phyloP scores from a whole-genome alignment of 30 jellyfish, hydroid and myxozoan species.

The Hydra vulgaris region DNA sequence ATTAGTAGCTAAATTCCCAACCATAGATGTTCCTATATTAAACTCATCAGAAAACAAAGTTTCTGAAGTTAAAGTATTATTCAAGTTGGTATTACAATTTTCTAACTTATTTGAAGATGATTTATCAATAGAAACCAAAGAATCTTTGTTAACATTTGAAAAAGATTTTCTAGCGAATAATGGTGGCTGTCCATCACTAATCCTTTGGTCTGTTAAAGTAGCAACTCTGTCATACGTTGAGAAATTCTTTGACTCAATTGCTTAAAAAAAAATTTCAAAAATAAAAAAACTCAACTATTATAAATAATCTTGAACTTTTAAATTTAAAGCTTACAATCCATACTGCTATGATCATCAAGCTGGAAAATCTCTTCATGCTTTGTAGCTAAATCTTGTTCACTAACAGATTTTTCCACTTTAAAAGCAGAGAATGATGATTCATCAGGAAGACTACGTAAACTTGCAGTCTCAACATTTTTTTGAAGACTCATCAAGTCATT shows the following conservation, averaged over 20 bases:
- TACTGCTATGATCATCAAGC: background rate
- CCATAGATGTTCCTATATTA: too few relatives aligned
- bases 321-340: slow-evolving; percentile 6
- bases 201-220: background rate
- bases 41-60: background rate
- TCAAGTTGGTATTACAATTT: background rate
- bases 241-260: background rate
- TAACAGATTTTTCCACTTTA: slow-evolving; percentile 27
- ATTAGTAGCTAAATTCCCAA: background rate
- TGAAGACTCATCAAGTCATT: slow-evolving; percentile 61
- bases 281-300: background rate
- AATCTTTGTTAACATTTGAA: background rate
- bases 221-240: background rate
- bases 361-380: background rate
- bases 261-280: background rate
- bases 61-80: background rate
- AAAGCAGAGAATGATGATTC: slow-evolving; percentile 42
- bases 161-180: background rate
- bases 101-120: background rate
- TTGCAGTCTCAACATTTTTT: slow-evolving; percentile 70
- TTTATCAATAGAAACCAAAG: background rate
- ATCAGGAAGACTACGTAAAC: slow-evolving; percentile 66
- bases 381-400: slow-evolving; percentile 31
- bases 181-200: background rate
- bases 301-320: slow-evolving; percentile 29